Evolutionary conservation across 2,888 invertebrate genomes (phyloP).

Genomic region (Allophyes oxyacanthae): DNA sequence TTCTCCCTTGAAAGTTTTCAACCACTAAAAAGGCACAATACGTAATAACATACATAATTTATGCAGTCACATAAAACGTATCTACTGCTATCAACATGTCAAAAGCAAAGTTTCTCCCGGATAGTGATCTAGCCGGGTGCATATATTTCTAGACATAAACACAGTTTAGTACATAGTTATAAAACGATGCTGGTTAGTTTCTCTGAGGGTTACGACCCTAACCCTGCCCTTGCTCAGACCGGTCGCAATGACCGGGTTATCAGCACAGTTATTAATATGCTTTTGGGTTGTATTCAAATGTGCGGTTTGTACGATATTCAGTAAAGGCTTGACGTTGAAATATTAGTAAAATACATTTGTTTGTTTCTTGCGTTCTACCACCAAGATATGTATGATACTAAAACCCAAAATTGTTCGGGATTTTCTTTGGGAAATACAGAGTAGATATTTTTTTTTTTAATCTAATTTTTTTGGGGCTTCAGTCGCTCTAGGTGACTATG

Average conservation of each 20-base stretch:
- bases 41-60: too few relatives aligned
- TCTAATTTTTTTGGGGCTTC: too few relatives aligned
- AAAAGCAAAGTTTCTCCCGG: slow-evolving; percentile 31
- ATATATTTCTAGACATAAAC: slow-evolving; percentile 24
- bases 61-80: background rate
- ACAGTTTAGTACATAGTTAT: slow-evolving; percentile 14
- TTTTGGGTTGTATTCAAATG: slow-evolving; percentile 46
- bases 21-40: too few relatives aligned
- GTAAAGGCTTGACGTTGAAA: too few relatives aligned
- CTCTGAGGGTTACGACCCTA: slow-evolving; percentile 41
- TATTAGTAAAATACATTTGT: too few relatives aligned
- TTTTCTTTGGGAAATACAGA: too few relatives aligned
- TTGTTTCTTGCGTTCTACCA: too few relatives aligned
- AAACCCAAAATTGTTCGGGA: too few relatives aligned
- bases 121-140: slow-evolving; percentile 6
- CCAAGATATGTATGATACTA: too few relatives aligned
- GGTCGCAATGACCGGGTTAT: slow-evolving; percentile 49
- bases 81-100: background rate
- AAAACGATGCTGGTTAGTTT: slow-evolving; percentile 20
- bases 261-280: slow-evolving; percentile 49
- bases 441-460: too few relatives aligned
- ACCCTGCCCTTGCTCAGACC: slow-evolving; percentile 42
- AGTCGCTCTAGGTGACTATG: too few relatives aligned
- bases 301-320: slow-evolving; percentile 7
- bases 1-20: too few relatives aligned